Conservation (phyloP, 2,888 invertebrate genomes). For the Adelphocoris suturalis region DNA sequence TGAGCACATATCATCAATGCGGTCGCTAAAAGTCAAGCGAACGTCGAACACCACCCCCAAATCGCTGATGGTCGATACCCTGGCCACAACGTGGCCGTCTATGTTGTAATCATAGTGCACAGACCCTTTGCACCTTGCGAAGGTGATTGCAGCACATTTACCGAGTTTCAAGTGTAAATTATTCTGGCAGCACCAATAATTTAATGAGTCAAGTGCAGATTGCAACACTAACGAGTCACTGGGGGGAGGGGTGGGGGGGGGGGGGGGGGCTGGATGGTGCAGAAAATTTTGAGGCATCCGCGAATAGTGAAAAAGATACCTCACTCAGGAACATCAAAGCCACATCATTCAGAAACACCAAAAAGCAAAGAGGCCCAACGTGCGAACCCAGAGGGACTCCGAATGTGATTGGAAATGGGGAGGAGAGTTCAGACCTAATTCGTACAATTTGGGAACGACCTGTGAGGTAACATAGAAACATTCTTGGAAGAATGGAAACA, state of each 20-base stretch:
- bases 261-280: background rate
- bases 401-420: background rate
- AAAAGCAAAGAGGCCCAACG: background rate
- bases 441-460: no score
- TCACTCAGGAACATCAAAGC: background rate
- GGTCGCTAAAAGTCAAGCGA: no score
- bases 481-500: no score
- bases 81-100: background rate
- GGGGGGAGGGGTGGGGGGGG: no score
- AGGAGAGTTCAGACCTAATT: background rate
- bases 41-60: background rate
- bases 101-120: background rate
- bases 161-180: background rate
- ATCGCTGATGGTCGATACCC: background rate
- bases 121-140: background rate
- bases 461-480: no score
- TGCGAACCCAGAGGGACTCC: conserved; percentile 23
- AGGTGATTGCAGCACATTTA: conserved; percentile 2
- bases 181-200: background rate
- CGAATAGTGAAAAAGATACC: background rate
- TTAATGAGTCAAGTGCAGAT: background rate
- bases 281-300: conserved; percentile 9
- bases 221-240: conserved; percentile 3
- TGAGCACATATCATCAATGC: background rate
- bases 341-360: conserved; percentile 8